phyloP scores from a whole-genome alignment of 2,888 invertebrate species.

The Sericinus montela region DNA sequence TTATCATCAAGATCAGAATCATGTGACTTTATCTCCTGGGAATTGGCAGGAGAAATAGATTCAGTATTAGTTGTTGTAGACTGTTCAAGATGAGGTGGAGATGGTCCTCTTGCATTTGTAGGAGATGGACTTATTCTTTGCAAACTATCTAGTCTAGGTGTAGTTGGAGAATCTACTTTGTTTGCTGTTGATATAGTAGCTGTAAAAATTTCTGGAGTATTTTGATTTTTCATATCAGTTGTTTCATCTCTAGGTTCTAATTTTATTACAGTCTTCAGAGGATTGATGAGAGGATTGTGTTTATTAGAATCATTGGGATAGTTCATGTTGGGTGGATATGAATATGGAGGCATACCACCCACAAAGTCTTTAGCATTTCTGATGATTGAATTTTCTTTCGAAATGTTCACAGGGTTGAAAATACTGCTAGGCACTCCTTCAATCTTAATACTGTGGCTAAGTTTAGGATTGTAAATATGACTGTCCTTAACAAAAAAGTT shows the following conservation, averaged over 20 bases:
- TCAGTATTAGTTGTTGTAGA: slow-evolving; percentile 54
- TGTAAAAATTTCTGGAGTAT: slow-evolving; percentile 72
- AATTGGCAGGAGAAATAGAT: slow-evolving; percentile 67
- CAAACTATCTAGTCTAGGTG: slow-evolving; percentile 59
- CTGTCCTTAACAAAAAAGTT: slow-evolving; percentile 71
- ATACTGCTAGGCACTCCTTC: slow-evolving; percentile 64
- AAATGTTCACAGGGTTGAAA: slow-evolving; percentile 65
- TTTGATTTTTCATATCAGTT: slow-evolving; percentile 66
- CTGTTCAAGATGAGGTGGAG: slow-evolving; percentile 63
- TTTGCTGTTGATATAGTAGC: slow-evolving; percentile 65
- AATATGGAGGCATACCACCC: slow-evolving; percentile 58
- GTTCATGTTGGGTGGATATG: slow-evolving; percentile 61
- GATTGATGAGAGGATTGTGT: slow-evolving; percentile 65
- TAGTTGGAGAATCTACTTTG: slow-evolving; percentile 67
- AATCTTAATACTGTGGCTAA: slow-evolving; percentile 65
- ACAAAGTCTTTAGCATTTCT: slow-evolving; percentile 67
- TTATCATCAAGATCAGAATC: slow-evolving; percentile 67
- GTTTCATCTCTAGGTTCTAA: slow-evolving; percentile 73
- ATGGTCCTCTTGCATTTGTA: slow-evolving; percentile 55
- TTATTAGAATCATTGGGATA: slow-evolving; percentile 64
- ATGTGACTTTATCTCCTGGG: slow-evolving; percentile 58
- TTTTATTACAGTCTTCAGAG: slow-evolving; percentile 72
- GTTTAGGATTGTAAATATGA: slow-evolving; percentile 67
- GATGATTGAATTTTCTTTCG: slow-evolving; percentile 65
- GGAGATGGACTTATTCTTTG: slow-evolving; percentile 72